Base-by-base conservation (phyloP, 2,797 vertebrate species). In the Epinephelus malabaricus region DNA sequence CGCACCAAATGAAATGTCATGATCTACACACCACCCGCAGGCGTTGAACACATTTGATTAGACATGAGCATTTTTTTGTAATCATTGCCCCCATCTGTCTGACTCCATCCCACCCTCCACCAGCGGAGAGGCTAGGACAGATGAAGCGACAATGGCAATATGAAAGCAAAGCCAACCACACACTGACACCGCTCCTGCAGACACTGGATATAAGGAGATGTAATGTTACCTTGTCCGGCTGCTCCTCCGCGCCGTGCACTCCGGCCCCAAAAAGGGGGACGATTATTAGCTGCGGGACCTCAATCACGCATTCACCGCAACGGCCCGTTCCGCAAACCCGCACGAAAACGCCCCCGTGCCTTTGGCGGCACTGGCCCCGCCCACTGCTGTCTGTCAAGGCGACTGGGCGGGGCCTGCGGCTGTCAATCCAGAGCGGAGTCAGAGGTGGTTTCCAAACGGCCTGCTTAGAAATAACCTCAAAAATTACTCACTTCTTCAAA, bases 261-360 rank as follows among this genome's bases (percentile, higher is more conserved):
- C 93, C 92, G 73, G 91, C 90, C 93, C 94, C 93, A 64, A 76
- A 89, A 70, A 85, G 88, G 92, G 92, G 87, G 82, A 88, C 69
- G 79, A 86, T 84, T 60, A 88, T 90, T 76, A 81, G 78, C 79
- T 67, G 80, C 88, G 88, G 86, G 91, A 92, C 87, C 91, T 91
- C 89, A 87, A 92, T 95, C 94, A 93, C 92, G 91, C 95, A 94
- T 93, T 92, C 88, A 87, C 94, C 92, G 95, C 94, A 94, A 92
- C 92, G 78, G 82, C 89, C 82, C 82, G 89, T 73, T 86, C 94
- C 84, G 93, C 92, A 94, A 93, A 92, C 90, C 94, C 92, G 90
- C 92, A 93, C 90, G 87, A 94, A 93, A 94, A 94, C 94, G 91
- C 94, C 94, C 94, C 95, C 91, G 92, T 92, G 83, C 88, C 89